Conservation (phyloP, 2,888 invertebrate genomes). For the Mayetiola destructor region DNA sequence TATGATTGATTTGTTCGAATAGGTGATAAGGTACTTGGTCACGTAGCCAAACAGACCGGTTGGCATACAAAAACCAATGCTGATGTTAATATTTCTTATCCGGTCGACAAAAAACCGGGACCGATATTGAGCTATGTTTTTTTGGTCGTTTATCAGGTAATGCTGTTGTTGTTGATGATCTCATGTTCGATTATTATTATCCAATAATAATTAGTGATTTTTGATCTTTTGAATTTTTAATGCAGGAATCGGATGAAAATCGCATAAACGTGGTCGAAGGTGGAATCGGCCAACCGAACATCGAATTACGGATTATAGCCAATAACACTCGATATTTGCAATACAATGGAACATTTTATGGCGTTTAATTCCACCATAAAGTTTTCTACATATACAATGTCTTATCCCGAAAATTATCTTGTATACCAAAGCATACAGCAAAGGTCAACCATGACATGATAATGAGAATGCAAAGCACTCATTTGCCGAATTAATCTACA, state of each 20-base stretch:
- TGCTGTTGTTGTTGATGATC: background rate
- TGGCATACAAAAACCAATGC: background rate
- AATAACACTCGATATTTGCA: background rate
- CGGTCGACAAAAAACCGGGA: background rate
- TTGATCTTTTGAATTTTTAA: background rate
- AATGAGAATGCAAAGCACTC: no score
- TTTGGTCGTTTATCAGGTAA: slow-evolving; percentile 1
- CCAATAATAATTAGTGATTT: background rate
- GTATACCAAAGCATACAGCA: no score
- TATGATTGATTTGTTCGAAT: no score
- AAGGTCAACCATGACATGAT: no score
- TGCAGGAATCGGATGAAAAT: background rate
- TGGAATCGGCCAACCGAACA: background rate
- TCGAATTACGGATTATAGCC: background rate
- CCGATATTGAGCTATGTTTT: background rate
- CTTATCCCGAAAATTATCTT: no score
- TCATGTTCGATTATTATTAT: background rate
- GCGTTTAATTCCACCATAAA: no score
- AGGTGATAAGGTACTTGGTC: background rate
- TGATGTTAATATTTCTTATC: background rate
- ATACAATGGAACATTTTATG: background rate
- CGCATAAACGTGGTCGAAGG: background rate
- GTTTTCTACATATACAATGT: no score
- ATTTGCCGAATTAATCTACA: no score
- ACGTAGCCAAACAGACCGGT: background rate